Evolutionary conservation across 2,888 invertebrate species (phyloP).

Genomic region (Pheosia gnoma): DNA sequence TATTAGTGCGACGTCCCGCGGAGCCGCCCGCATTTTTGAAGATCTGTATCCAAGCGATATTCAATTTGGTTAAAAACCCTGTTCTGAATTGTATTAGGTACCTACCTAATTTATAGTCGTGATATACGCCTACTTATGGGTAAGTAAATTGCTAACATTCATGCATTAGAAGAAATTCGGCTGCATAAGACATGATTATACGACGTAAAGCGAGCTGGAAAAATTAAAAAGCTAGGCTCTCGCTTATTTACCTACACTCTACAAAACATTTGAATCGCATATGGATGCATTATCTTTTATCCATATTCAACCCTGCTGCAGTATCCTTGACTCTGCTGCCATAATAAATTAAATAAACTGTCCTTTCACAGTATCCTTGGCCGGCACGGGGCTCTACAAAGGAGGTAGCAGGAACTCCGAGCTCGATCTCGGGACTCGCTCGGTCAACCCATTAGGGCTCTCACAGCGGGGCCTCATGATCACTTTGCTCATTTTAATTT

Average conservation of each 20-base stretch:
- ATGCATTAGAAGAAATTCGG: no score
- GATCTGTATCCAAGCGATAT: not conserved
- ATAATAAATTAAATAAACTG: slow-evolving; percentile 47
- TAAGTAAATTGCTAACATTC: no score
- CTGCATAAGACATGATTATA: no score
- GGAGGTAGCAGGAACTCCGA: slow-evolving; percentile 15
- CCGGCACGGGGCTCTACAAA: slow-evolving; percentile 34
- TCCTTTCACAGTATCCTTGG: slow-evolving; percentile 35
- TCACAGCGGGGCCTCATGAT: slow-evolving; percentile 78
- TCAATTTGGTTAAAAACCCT: not conserved
- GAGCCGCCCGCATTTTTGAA: slow-evolving; percentile 35
- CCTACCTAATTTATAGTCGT: no score
- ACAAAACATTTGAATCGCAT: not conserved
- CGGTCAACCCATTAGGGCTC: slow-evolving; percentile 79
- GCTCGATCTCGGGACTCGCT: slow-evolving; percentile 43
- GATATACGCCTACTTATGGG: no score
- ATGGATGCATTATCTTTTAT: not conserved
- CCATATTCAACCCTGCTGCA: not conserved
- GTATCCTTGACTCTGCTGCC: not conserved
- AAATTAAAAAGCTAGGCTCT: no score
- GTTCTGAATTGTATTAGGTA: not conserved
- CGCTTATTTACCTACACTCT: no score
- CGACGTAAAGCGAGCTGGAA: no score
- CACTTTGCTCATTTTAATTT: slow-evolving; percentile 82
- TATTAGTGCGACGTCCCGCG: slow-evolving; percentile 26